Evolutionary conservation across 2,797 vertebrate species (phyloP), one percentile per base, ranked within the genome.

Genomic region (Cuniculus paca): DNA sequence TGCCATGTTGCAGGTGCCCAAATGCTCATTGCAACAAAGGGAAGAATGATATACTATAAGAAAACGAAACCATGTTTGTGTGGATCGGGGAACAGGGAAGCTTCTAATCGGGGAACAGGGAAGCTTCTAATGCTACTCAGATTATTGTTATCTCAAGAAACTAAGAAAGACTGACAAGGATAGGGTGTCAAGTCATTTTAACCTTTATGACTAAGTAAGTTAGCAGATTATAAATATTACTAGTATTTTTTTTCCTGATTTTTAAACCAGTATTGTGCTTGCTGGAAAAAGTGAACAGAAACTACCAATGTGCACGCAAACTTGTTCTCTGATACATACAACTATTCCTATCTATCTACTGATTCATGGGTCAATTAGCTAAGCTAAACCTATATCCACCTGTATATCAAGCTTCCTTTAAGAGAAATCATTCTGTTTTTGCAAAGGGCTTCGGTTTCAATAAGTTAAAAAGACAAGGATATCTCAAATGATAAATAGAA

Each of bases 401-500:
- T 87, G 39, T 22, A 85, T 79, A 92, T 93, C 89, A 26, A 81
- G 13, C 61, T 93, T 94, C 60, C 56, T 96, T 84, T 95, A 77
- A 82, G 19, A 90, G 36, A 94, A 89, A 88, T 75, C 86, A 90
- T 88, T 90, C 56, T 94, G 39, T 48, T 97, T 95, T 95, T 68
- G 39, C 79, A 96, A 90, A 94, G 72, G 77, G 9, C 42, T 89
- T 96, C 22, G 60, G 7, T 39, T 84, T 88, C 80, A 63, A 90
- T 88, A 91, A 95, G 17, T n/a, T 94, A 86, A 95, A 94, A 93
- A 90, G 48, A 92, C 28, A 96, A 42, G 45, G 54, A 36, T 92
- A 79, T 91, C 84, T 96, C 83, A 98, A 96, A 95, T 95, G 88
- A 96, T 75, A 97, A 92, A 91, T 52, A 97, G 90, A 87, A 95